Conservation (phyloP, 2,113 vertebrate species). For the Macaca nemestrina region DNA sequence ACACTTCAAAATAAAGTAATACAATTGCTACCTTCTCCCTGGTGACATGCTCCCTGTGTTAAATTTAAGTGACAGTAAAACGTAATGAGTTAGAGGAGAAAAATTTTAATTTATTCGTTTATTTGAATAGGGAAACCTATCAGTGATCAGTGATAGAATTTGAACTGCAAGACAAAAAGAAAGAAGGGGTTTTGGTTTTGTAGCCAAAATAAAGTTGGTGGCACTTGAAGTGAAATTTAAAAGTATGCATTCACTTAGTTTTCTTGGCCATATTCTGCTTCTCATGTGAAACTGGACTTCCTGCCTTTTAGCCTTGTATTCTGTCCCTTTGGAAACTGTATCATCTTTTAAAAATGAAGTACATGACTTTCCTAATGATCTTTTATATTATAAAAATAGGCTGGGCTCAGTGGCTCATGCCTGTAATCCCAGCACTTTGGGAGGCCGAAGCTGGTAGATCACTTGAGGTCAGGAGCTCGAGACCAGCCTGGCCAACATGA, state of each 20-base stretch:
- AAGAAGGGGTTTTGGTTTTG: slow-evolving; percentile 19
- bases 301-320: background rate
- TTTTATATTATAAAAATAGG: slow-evolving; percentile 35
- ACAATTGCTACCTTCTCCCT: background rate
- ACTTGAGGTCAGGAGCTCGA: no score
- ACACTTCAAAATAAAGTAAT: slow-evolving; percentile 16
- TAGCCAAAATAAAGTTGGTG: slow-evolving; percentile 42
- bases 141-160: background rate
- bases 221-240: slow-evolving; percentile 47
- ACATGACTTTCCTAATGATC: slow-evolving; percentile 1
- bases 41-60: background rate
- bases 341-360: slow-evolving; percentile 34
- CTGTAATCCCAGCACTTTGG: no score
- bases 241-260: slow-evolving; percentile 14
- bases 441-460: no score
- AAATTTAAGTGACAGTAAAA: slow-evolving; percentile 46
- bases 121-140: slow-evolving; percentile 25
- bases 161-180: background rate
- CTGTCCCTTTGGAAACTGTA: slow-evolving; percentile 6
- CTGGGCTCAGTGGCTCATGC: no score
- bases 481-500: no score
- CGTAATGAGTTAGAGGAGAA: slow-evolving; percentile 12
- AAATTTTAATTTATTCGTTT: slow-evolving; percentile 37
- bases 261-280: slow-evolving; percentile 43
- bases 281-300: background rate